These are phyloP conservation scores for Papilio elwesi DNA, from an alignment of 2,888 invertebrate genomes.

Conservation along the genomic window DNA sequence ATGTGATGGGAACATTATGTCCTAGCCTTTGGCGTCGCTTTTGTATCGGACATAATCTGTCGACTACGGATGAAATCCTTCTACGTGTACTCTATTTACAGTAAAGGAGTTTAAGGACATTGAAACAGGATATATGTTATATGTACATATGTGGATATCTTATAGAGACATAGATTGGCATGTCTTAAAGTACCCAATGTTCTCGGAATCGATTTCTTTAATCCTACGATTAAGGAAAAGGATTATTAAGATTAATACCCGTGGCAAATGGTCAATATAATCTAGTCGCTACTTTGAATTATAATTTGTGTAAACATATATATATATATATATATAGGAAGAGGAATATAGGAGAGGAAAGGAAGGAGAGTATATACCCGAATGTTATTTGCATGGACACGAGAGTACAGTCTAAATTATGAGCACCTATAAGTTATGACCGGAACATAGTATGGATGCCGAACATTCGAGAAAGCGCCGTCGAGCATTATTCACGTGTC, in stretches of 20 bases:
- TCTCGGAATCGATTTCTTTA: no score
- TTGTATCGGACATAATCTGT: slow-evolving; percentile 44
- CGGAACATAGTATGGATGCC: slow-evolving; percentile 20
- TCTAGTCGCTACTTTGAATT: no score
- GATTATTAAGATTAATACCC: no score
- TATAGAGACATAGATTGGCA: background rate
- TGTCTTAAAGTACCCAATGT: no score
- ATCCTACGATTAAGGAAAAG: no score
- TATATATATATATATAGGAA: no score
- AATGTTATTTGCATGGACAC: background rate
- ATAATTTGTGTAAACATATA: no score
- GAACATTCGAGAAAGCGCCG: slow-evolving; percentile 46
- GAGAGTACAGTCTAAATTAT: background rate
- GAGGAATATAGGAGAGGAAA: no score
- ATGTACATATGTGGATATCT: background rate
- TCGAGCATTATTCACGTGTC: slow-evolving; percentile 52
- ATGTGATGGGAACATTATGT: slow-evolving; percentile 56
- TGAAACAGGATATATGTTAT: background rate
- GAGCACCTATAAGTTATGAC: slow-evolving; percentile 8
- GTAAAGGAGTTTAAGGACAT: slow-evolving; percentile 14
- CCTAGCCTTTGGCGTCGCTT: slow-evolving; percentile 58
- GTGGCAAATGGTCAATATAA: no score
- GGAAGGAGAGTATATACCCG: background rate
- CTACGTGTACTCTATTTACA: slow-evolving; percentile 14
- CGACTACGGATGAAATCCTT: slow-evolving; percentile 28